These are phyloP conservation scores for Lepidochitona cinerea DNA, from an alignment of 2,888 invertebrate genomes.

Conservation along the genomic window DNA sequence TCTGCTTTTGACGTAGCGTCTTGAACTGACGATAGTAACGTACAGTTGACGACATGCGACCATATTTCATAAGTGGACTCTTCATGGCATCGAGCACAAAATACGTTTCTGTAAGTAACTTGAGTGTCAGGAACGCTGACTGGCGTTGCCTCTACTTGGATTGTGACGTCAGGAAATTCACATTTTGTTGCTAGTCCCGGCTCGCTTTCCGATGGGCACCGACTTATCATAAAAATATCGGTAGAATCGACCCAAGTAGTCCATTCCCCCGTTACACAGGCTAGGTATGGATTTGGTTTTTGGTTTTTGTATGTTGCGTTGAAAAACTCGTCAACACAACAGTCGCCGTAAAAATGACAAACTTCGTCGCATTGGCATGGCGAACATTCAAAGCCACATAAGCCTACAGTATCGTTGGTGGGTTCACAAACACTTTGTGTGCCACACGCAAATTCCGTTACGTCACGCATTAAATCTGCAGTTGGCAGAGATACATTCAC, in stretches of 20 bases:
- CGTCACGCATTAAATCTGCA: no score
- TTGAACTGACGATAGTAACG: not conserved
- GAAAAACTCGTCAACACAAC: conserved; percentile 30
- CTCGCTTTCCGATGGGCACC: not conserved
- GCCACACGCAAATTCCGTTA: no score
- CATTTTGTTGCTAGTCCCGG: not conserved
- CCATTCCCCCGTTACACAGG: not conserved
- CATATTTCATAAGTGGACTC: not conserved
- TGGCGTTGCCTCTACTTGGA: not conserved
- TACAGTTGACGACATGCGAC: not conserved
- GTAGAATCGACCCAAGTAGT: not conserved
- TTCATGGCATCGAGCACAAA: not conserved
- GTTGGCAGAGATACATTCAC: no score
- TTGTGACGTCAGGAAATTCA: not conserved
- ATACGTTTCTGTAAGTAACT: not conserved
- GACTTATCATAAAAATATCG: not conserved
- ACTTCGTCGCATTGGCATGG: conserved; percentile 34
- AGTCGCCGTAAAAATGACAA: conserved; percentile 30
- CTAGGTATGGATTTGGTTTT: not conserved
- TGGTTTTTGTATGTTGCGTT: not conserved
- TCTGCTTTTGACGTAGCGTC: not conserved
- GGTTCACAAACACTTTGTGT: no score
- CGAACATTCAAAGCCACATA: conserved; percentile 10
- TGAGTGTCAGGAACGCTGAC: not conserved
- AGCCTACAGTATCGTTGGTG: no score